Evolutionary conservation across 2,797 vertebrate genomes (phyloP), one percentile per base, ranked within the genome.

Genomic region (Premnoplex brunnescens): DNA sequence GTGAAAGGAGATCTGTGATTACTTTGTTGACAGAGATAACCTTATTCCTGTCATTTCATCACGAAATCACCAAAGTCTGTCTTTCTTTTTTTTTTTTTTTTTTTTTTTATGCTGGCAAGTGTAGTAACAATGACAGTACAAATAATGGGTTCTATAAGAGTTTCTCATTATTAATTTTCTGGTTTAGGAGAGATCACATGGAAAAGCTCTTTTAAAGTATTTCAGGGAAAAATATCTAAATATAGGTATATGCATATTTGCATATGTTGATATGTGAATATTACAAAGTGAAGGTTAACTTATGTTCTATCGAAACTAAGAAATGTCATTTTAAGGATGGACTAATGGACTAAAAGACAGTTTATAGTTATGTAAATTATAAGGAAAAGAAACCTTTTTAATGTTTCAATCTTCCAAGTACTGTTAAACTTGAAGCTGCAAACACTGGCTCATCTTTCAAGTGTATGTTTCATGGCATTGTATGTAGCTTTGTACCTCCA

Each of bases 1-100:
- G 41, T 94, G 91, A 96, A 82, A 96, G 69, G 89, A 88, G 63
- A 85, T 66, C 60, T 41, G 82, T 14, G 72, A 76, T 91, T 92
- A 79, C 36, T 93, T 92, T 14, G 28, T n/a, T 36, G 36, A 86
- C 74, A 78, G 56, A 95, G 91, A 89, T 95, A 96, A 79, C 76
- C 58, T 5, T 56, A 8, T n/a, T 85, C 54, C 55, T 36, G 58
- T 81, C 21, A 63, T 88, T 88, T 93, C 76, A 92, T 11, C 51
- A 36, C 49, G 15, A 63, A 56, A 92, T 11, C 51, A 36, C 49
- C 18, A 63, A 56, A 14, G 6, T 26, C 9, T 64, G 10, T 48
- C 7, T 48, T 24, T 6, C 15, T 30, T 30, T 66, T 66, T 44
- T 15, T 14, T 34, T 24, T 6, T 18, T 34, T 26, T 64, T 66